Evolutionary conservation across 2,797 vertebrate genomes (phyloP).

Genomic region (Lophotriccus pileatus): DNA sequence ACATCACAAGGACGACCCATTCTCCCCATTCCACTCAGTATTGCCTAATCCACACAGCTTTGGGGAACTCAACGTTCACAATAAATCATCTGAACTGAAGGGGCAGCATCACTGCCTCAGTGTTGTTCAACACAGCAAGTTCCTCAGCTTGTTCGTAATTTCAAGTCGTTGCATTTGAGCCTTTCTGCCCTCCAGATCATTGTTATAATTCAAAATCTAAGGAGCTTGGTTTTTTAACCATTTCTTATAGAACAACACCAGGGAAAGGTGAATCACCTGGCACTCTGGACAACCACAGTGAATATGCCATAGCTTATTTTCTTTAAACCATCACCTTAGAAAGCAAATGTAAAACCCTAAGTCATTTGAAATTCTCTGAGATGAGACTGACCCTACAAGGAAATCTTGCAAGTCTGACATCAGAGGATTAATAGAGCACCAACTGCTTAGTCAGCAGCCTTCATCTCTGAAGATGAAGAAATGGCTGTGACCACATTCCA

Average conservation of each 20-base stretch:
- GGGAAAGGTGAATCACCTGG: neutral
- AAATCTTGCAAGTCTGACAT: neutral
- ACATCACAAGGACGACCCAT: neutral
- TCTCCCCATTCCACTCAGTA: neutral
- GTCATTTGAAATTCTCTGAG: neutral
- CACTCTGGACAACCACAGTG: neutral
- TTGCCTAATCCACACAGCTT: neutral
- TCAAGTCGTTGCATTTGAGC: neutral
- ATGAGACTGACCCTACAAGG: neutral
- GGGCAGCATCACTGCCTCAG: accelerated
- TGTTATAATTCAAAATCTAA: neutral
- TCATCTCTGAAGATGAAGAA: neutral
- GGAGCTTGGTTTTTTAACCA: neutral
- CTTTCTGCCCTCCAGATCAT: neutral
- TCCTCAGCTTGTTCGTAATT: neutral
- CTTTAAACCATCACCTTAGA: neutral
- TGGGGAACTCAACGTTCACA: neutral
- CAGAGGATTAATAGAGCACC: neutral
- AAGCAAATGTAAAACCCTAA: neutral
- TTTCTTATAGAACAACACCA: neutral
- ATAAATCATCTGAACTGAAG: neutral
- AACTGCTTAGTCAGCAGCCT: neutral
- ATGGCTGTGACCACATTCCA: neutral
- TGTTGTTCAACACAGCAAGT: neutral
- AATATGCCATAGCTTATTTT: neutral